Conservation (phyloP, 2,888 invertebrate species). For the Cephus pulcher region DNA sequence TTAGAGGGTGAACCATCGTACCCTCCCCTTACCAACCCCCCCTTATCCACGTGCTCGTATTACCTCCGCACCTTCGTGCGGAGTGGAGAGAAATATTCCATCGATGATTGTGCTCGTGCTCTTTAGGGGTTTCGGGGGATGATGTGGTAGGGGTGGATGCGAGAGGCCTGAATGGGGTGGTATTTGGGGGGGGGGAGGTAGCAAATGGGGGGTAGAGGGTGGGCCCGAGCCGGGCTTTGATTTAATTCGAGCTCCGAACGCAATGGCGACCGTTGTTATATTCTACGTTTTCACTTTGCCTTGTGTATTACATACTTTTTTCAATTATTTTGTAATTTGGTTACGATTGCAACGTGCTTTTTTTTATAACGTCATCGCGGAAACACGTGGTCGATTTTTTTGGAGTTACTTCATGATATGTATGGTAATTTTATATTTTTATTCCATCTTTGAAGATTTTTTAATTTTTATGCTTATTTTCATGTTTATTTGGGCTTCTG, state of each 20-base stretch:
- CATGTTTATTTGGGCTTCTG: background rate
- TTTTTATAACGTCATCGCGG: background rate
- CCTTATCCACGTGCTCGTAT: background rate
- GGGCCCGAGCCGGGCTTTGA: slow-evolving; percentile 29
- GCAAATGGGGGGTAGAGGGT: slow-evolving; percentile 33
- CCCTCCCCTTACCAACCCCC: background rate
- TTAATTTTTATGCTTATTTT: background rate
- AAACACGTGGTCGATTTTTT: background rate
- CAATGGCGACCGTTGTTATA: slow-evolving; percentile 29
- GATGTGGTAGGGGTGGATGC: background rate
- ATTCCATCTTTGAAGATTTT: background rate
- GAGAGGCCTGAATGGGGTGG: background rate
- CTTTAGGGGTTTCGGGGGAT: slow-evolving; percentile 16
- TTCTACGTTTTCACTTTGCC: slow-evolving; percentile 27
- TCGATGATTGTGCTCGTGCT: slow-evolving; percentile 22
- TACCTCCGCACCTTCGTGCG: background rate
- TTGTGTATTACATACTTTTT: slow-evolving; percentile 30
- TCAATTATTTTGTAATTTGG: background rate
- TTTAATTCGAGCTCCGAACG: slow-evolving; percentile 27
- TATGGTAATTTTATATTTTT: background rate
- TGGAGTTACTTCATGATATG: background rate
- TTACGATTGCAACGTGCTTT: background rate
- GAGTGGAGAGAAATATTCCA: slow-evolving; percentile 2
- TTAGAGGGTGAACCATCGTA: slow-evolving; percentile 14
- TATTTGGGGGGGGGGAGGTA: background rate